phyloP scores from a whole-genome alignment of 1,140 invertebrate genomes.

The Drosophila virilis region DNA sequence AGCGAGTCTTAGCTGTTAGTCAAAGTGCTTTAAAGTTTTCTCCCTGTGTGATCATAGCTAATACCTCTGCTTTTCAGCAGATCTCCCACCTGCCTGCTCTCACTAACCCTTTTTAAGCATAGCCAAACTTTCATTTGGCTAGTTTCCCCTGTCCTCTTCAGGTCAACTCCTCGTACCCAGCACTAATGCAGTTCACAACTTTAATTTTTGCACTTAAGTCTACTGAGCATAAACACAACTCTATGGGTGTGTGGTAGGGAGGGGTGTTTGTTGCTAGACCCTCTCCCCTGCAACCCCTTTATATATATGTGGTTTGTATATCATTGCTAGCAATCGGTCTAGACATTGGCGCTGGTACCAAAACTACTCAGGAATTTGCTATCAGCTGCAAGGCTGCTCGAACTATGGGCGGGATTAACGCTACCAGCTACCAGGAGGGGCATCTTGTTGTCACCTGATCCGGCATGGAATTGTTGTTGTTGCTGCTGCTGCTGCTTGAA shows the following conservation, averaged over 20 bases:
- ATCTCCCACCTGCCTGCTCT: neutral
- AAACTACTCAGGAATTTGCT: constrained; percentile 82
- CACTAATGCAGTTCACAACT: constrained; percentile 24
- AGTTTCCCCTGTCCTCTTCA: neutral
- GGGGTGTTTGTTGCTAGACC: neutral
- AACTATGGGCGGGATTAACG: constrained; percentile 58
- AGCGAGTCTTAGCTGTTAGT: too few relatives aligned
- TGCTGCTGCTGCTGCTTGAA: constrained; percentile 72
- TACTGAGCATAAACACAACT: constrained; percentile 63
- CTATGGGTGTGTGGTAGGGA: neutral
- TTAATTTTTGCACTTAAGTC: constrained; percentile 24
- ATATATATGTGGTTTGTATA: neutral
- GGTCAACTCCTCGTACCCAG: neutral
- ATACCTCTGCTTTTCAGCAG: too few relatives aligned
- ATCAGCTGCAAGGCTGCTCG: constrained; percentile 66
- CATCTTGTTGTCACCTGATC: constrained; percentile 69
- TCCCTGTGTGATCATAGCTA: too few relatives aligned
- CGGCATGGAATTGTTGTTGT: constrained; percentile 58
- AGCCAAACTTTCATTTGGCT: neutral
- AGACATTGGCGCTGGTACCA: constrained; percentile 74
- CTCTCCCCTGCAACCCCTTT: neutral
- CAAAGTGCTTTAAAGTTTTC: too few relatives aligned
- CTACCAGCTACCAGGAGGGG: constrained; percentile 40
- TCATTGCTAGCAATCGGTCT: constrained; percentile 17
- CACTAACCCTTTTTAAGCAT: constrained; percentile 30